A percentile compares a stretch with the other conserved stretches of the same genome.
phyloP scores from a whole-genome alignment of 2,888 invertebrate species.

The Lysandra bellargus region DNA sequence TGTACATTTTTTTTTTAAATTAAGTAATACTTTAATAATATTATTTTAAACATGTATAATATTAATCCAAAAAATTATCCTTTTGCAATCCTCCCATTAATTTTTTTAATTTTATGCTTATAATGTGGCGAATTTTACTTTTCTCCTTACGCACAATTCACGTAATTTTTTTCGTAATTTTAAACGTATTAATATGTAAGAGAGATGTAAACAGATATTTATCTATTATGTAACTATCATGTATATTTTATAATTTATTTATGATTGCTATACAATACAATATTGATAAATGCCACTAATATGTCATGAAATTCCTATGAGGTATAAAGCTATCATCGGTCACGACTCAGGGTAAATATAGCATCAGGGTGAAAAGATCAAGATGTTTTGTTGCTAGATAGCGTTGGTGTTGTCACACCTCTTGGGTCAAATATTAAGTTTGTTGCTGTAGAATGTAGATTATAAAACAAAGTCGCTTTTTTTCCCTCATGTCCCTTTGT shows the following conservation, averaged over 20 bases:
- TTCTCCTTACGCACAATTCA: too few species aligned
- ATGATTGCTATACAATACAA: background rate
- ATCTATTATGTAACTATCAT: background rate
- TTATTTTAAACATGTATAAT: too few species aligned
- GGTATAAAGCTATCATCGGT: background rate
- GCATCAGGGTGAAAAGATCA: background rate
- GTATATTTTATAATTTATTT: background rate
- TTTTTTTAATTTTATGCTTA: too few species aligned
- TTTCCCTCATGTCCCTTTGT: too few species aligned
- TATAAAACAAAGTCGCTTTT: too few species aligned
- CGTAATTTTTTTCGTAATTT: too few species aligned
- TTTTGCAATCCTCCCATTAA: too few species aligned
- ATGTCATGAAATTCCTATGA: background rate
- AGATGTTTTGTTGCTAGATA: background rate
- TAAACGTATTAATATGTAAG: too few species aligned
- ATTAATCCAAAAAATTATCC: too few species aligned
- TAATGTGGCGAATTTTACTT: too few species aligned
- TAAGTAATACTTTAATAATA: too few species aligned
- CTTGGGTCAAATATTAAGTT: background rate
- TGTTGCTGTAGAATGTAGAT: background rate
- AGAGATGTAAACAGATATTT: background rate
- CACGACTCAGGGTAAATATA: background rate
- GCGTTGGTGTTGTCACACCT: background rate
- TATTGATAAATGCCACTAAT: background rate
- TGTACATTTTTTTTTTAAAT: too few species aligned